phyloP scores from a whole-genome alignment of 2,888 invertebrate genomes.

The Campoplex nolae region DNA sequence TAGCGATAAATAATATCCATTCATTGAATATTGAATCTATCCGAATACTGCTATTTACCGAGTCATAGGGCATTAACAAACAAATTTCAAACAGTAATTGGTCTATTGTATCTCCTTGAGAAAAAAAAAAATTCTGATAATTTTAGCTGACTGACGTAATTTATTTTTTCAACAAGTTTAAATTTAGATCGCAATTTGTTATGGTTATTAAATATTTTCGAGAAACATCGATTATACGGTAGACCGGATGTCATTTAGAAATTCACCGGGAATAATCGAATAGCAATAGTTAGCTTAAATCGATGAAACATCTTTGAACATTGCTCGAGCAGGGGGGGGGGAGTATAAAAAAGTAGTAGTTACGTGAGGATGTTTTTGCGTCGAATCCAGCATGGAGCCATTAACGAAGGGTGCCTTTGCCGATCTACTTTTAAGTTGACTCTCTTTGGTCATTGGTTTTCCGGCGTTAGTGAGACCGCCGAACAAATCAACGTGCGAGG shows the following conservation, averaged over 20 bases:
- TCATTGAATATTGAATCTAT: background rate
- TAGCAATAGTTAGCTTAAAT: too few relatives aligned
- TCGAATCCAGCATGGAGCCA: constrained; percentile 87
- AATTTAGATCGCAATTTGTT: too few relatives aligned
- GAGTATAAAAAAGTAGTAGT: constrained; percentile 79
- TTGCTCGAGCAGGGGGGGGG: background rate
- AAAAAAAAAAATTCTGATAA: background rate
- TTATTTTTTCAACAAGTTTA: too few relatives aligned
- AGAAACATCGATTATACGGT: too few relatives aligned
- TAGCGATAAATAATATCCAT: background rate
- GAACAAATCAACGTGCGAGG: constrained; percentile 96
- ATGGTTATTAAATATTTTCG: too few relatives aligned
- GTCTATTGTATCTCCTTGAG: background rate
- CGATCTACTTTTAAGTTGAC: constrained; percentile 91
- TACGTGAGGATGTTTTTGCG: constrained; percentile 88
- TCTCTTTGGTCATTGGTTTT: constrained; percentile 93
- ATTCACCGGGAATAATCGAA: background rate
- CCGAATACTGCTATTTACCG: background rate
- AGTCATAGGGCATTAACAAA: background rate
- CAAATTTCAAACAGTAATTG: too few relatives aligned
- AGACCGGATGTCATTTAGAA: too few relatives aligned
- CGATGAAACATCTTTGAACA: background rate
- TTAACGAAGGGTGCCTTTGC: constrained; percentile 87
- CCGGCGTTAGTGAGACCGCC: constrained; percentile 89
- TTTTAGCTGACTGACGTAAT: too few relatives aligned